phyloP scores from a whole-genome alignment of 2,888 invertebrate genomes.

The Byasa hedistus region DNA sequence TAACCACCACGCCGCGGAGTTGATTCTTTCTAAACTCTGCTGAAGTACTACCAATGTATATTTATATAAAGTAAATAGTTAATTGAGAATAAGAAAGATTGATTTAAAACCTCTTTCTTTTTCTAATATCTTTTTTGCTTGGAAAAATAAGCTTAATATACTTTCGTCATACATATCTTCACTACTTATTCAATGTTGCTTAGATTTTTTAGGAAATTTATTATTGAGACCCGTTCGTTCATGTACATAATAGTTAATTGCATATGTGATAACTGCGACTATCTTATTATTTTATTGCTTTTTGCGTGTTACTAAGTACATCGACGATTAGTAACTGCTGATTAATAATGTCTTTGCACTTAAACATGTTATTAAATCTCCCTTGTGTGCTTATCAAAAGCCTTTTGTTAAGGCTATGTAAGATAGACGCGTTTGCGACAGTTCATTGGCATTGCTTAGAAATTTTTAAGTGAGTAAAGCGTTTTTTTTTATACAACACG shows the following conservation, averaged over 20 bases:
- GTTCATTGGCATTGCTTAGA: not conserved
- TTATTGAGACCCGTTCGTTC: not conserved
- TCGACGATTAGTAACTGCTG: not conserved
- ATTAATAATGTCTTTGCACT: not conserved
- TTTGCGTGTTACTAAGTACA: not conserved
- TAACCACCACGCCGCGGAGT: too few species aligned
- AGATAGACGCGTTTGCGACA: slow-evolving; percentile 15
- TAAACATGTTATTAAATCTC: slow-evolving; percentile 5
- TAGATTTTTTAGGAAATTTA: too few species aligned
- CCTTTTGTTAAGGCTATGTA: slow-evolving; percentile 10
- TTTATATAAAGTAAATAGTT: too few species aligned
- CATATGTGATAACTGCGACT: not conserved
- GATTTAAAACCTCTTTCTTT: too few species aligned
- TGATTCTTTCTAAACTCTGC: too few species aligned
- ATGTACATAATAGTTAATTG: not conserved
- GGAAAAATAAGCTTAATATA: too few species aligned
- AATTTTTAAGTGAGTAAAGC: not conserved
- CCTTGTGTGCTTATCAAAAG: slow-evolving; percentile 12
- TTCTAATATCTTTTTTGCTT: too few species aligned
- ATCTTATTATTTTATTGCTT: not conserved
- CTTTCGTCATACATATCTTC: too few species aligned
- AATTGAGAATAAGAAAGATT: too few species aligned
- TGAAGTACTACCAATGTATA: too few species aligned
- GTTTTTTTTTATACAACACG: not conserved
- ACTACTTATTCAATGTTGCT: too few species aligned